Percentiles rank a stretch among this genome's conserved stretches.
These are phyloP conservation scores for Hypothenemus hampei DNA, from an alignment of 1,140 invertebrate species.

Conservation along the genomic window DNA sequence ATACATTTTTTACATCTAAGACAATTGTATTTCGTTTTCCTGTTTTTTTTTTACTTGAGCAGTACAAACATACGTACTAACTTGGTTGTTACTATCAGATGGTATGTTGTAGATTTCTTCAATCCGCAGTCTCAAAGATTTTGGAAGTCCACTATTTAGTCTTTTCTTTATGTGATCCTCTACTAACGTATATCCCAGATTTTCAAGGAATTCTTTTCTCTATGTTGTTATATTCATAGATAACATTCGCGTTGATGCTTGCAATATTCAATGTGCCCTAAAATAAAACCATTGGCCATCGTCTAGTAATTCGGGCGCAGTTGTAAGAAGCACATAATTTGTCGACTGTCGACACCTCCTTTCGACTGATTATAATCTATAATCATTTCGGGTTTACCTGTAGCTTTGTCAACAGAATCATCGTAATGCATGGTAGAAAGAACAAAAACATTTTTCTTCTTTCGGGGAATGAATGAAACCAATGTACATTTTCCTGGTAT, in stretches of 20 bases:
- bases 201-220: neutral
- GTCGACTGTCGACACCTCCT: slow-evolving; percentile 24
- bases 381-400: slow-evolving; percentile 20
- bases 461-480: slow-evolving; percentile 3
- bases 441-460: slow-evolving; percentile 12
- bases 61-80: slow-evolving; percentile 1
- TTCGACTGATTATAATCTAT: slow-evolving; percentile 25
- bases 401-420: slow-evolving; percentile 8
- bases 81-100: neutral
- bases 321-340: slow-evolving; percentile 14
- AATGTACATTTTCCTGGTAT: slow-evolving; percentile 12
- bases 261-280: slow-evolving; percentile 20
- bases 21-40: slow-evolving; percentile 6
- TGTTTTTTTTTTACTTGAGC: slow-evolving; percentile 2
- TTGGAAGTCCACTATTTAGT: neutral
- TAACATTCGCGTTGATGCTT: slow-evolving; percentile 11
- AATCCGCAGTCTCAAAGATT: neutral
- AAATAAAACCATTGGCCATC: slow-evolving; percentile 25
- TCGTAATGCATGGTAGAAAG: slow-evolving; percentile 22
- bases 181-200: neutral
- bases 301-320: slow-evolving; percentile 8
- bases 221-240: slow-evolving; percentile 4
- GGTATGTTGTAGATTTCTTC: neutral
- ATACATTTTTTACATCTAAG: neutral
- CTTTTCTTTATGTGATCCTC: slow-evolving; percentile 1